Percentiles rank a stretch among this genome's conserved stretches.
Evolutionary conservation across 1,140 invertebrate species (phyloP).

Genomic region (Zaprionus africanus): DNA sequence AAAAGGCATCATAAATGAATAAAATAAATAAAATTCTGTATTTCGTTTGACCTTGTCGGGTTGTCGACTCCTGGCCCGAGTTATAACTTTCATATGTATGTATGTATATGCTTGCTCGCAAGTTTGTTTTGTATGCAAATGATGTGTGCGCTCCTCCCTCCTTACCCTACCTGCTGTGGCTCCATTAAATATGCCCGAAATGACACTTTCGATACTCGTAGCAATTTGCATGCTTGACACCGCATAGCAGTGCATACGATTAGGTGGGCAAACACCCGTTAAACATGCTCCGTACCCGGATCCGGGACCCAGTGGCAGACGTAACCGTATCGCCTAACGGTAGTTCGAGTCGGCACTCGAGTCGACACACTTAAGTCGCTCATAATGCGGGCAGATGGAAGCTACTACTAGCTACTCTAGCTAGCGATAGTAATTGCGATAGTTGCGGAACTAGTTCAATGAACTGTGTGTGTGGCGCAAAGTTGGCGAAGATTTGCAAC

Average conservation of each 20-base stretch:
- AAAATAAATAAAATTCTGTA: background rate
- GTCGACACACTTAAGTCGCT: conserved; percentile 77
- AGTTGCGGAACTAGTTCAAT: conserved; percentile 48
- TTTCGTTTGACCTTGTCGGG: conserved; percentile 66
- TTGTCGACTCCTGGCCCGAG: conserved; percentile 2
- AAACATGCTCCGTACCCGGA: conserved; percentile 38
- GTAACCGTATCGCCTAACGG: background rate
- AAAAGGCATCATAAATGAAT: conserved; percentile 4
- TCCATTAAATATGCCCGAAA: conserved; percentile 67
- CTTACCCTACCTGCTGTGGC: background rate
- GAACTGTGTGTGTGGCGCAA: conserved; percentile 37
- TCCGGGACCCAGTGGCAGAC: background rate
- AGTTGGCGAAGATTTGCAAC: conserved; percentile 38
- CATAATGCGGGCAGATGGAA: conserved; percentile 34
- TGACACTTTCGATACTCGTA: conserved; percentile 70
- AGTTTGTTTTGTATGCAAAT: conserved; percentile 24
- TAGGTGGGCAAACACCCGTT: conserved; percentile 26
- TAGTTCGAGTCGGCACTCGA: background rate
- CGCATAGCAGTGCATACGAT: conserved; percentile 59
- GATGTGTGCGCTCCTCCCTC: conserved; percentile 13
- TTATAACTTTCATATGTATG: background rate
- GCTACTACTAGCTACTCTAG: background rate
- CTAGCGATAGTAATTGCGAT: conserved; percentile 1
- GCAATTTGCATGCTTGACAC: conserved; percentile 80
- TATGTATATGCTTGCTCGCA: background rate